Percentiles rank a stretch among this genome's conserved stretches.
Evolutionary conservation across 2,113 vertebrate genomes (phyloP).

Genomic region (Corythaeola cristata): DNA sequence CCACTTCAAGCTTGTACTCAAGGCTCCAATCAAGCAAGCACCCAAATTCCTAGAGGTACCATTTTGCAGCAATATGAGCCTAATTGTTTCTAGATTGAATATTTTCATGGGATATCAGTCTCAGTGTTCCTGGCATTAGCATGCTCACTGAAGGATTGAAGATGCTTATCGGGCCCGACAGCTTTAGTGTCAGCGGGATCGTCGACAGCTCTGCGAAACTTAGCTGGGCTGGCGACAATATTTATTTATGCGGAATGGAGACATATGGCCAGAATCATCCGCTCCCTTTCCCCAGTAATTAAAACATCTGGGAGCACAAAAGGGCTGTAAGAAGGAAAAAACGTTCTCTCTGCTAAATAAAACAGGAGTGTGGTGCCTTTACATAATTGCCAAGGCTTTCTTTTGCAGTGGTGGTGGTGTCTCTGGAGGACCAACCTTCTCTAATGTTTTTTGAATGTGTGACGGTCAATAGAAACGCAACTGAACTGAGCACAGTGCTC

Average conservation of each 20-base stretch:
- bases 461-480: constrained; percentile 1
- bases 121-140: constrained; percentile 87
- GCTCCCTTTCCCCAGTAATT: constrained; percentile 93
- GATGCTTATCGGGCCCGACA: constrained; percentile 93
- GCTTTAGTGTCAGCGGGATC: constrained; percentile 83
- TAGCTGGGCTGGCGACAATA: constrained; percentile 73
- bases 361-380: constrained; percentile 39
- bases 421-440: constrained; percentile 34
- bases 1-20: background rate
- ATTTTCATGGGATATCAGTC: constrained; percentile 90
- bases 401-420: background rate
- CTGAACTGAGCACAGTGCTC: background rate
- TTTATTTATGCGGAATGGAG: constrained; percentile 84
- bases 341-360: constrained; percentile 53
- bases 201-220: constrained; percentile 73
- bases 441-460: constrained; percentile 49
- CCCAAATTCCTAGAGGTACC: constrained; percentile 65
- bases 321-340: constrained; percentile 54
- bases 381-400: constrained; percentile 31
- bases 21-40: constrained; percentile 44
- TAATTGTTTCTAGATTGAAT: constrained; percentile 95
- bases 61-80: constrained; percentile 55
- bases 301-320: constrained; percentile 92
- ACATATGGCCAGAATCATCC: constrained; percentile 94
- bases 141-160: constrained; percentile 90